Evolutionary conservation across 2,888 invertebrate species (phyloP).

Genomic region (Seladonia tumulorum): DNA sequence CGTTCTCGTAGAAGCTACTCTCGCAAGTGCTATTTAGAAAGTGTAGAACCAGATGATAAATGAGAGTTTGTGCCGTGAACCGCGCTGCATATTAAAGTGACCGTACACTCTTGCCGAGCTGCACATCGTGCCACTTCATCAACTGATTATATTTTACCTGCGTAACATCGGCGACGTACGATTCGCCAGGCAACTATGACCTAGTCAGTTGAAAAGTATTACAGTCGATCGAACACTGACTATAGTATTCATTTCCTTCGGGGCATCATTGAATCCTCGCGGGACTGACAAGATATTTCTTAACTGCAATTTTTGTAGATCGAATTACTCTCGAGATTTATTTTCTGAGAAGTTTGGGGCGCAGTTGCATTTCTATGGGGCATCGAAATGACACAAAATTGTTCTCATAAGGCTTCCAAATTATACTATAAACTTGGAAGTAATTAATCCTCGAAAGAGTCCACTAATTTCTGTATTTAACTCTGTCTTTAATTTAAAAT

Average conservation of each 20-base stretch:
- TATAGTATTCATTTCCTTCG: neutral
- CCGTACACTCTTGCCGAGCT: neutral
- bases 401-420: neutral
- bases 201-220: neutral
- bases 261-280: neutral
- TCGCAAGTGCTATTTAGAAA: slow-evolving; percentile 14
- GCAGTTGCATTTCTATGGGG: neutral
- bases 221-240: neutral
- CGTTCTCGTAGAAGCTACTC: slow-evolving; percentile 9
- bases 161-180: neutral
- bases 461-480: no score
- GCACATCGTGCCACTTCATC: slow-evolving; percentile 8
- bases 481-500: no score
- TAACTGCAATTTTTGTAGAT: neutral
- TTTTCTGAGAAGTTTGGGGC: neutral
- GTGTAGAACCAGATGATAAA: slow-evolving; percentile 14
- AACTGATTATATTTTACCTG: neutral
- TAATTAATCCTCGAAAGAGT: no score
- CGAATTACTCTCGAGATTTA: neutral
- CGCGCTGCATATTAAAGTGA: slow-evolving; percentile 11
- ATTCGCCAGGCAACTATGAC: neutral
- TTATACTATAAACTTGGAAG: no score
- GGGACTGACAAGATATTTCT: neutral
- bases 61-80: neutral
- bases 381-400: neutral